Conservation (phyloP, 2,888 invertebrate genomes). For the Eupithecia insigniata region DNA sequence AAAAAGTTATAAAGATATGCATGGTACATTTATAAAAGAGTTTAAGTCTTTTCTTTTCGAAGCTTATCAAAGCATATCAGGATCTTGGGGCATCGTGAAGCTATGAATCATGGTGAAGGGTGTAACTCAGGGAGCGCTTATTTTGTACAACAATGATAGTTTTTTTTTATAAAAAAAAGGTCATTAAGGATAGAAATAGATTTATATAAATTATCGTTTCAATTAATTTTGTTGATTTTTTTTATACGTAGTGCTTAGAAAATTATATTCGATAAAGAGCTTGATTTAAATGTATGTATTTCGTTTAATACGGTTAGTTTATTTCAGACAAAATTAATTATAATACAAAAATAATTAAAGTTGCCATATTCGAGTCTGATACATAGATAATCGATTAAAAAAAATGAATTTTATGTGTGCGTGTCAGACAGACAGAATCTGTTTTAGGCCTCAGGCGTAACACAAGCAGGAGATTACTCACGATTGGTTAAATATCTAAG, state of each 20-base stretch:
- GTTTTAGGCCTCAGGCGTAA: constrained; percentile 45
- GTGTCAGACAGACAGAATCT: constrained; percentile 23
- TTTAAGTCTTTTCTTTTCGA: constrained; percentile 1
- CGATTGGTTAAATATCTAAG: constrained; percentile 32
- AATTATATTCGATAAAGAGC: neutral
- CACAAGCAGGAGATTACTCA: constrained; percentile 49
- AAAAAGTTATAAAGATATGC: neutral
- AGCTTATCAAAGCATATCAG: constrained; percentile 8
- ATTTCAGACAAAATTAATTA: too few relatives aligned
- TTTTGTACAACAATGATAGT: neutral
- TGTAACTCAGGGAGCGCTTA: constrained; percentile 11
- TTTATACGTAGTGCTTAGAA: neutral
- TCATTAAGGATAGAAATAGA: neutral
- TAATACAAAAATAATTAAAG: too few relatives aligned
- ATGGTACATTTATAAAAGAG: neutral
- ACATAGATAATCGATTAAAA: too few relatives aligned
- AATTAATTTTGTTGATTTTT: neutral
- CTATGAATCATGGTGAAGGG: constrained; percentile 5
- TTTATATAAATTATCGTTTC: neutral
- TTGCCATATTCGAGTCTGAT: too few relatives aligned
- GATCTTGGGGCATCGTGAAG: neutral
- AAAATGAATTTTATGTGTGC: neutral
- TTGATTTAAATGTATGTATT: neutral
- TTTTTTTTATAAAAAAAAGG: neutral
- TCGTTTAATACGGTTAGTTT: too few relatives aligned